Evolutionary conservation across 2,797 vertebrate genomes (phyloP).

Genomic region (Sebastes variabilis): DNA sequence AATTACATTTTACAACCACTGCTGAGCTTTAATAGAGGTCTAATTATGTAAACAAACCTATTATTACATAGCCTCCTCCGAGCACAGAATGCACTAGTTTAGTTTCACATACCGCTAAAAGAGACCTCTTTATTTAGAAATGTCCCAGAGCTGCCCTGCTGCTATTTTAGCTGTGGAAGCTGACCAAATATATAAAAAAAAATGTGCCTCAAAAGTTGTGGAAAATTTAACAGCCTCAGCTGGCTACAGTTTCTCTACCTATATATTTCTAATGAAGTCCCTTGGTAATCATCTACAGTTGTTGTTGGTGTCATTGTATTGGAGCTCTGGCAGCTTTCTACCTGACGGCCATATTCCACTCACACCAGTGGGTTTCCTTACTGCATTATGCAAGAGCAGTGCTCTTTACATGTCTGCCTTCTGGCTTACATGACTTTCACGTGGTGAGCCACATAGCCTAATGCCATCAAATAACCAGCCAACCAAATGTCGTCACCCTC

Average conservation of each 20-base stretch:
- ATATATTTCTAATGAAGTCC: slow-evolving; percentile 12
- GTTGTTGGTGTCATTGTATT: background rate
- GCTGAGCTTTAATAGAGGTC: slow-evolving; percentile 54
- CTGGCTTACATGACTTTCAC: slow-evolving; percentile 29
- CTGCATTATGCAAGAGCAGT: slow-evolving; percentile 37
- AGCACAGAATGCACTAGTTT: slow-evolving; percentile 40
- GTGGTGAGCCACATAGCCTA: slow-evolving; percentile 7
- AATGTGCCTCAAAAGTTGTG: background rate
- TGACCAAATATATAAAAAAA: slow-evolving; percentile 23
- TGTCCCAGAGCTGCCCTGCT: slow-evolving; percentile 29
- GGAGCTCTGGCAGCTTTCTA: slow-evolving; percentile 10
- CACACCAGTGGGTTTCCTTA: slow-evolving; percentile 12
- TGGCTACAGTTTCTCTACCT: background rate
- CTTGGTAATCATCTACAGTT: background rate
- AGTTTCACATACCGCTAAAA: slow-evolving; percentile 29
- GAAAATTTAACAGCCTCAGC: slow-evolving; percentile 27
- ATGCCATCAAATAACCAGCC: slow-evolving; percentile 4
- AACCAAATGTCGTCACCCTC: background rate
- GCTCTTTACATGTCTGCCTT: slow-evolving; percentile 22
- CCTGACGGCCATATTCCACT: slow-evolving; percentile 40
- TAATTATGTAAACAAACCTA: slow-evolving; percentile 73
- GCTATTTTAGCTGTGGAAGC: slow-evolving; percentile 35
- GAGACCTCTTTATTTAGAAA: slow-evolving; percentile 44
- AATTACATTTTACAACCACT: slow-evolving; percentile 59
- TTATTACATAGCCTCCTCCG: slow-evolving; percentile 54